phyloP scores from a whole-genome alignment of 2,113 vertebrate species.

The Macrotus californicus region DNA sequence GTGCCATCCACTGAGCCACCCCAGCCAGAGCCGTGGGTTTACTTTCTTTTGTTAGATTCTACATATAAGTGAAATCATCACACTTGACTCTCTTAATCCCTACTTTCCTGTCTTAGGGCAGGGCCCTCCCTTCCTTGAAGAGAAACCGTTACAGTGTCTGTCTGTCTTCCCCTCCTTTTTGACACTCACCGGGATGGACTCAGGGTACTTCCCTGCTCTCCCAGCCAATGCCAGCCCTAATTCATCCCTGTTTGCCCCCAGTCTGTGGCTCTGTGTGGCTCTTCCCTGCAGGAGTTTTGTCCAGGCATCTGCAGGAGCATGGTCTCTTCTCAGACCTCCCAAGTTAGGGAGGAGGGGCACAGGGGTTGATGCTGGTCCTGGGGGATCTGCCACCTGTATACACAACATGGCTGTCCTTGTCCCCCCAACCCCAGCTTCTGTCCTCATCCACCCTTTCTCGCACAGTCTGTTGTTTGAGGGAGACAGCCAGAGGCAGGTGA shows the following conservation, averaged over 20 bases:
- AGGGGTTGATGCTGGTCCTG: background rate
- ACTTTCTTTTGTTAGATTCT: background rate
- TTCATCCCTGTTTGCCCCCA: background rate
- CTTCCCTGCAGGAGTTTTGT: background rate
- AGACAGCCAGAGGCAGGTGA: background rate
- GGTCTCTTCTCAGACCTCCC: background rate
- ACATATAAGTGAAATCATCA: background rate
- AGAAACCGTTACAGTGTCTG: fast-evolving
- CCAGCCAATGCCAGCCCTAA: fast-evolving
- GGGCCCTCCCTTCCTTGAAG: background rate
- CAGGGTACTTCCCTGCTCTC: too few species aligned
- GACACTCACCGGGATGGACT: fast-evolving
- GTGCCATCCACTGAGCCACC: too few species aligned
- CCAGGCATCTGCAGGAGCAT: background rate
- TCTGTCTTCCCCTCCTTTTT: too few species aligned
- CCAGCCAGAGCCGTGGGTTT: background rate
- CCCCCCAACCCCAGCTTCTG: background rate
- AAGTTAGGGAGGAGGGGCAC: background rate
- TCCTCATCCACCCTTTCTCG: background rate
- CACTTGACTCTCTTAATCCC: background rate
- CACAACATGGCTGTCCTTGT: fast-evolving
- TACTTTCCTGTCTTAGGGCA: background rate
- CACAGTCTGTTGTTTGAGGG: background rate
- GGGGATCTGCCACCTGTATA: background rate
- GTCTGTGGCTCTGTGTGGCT: background rate